phyloP scores from a whole-genome alignment of 2,888 invertebrate species.

The Microplitis deprimator region DNA sequence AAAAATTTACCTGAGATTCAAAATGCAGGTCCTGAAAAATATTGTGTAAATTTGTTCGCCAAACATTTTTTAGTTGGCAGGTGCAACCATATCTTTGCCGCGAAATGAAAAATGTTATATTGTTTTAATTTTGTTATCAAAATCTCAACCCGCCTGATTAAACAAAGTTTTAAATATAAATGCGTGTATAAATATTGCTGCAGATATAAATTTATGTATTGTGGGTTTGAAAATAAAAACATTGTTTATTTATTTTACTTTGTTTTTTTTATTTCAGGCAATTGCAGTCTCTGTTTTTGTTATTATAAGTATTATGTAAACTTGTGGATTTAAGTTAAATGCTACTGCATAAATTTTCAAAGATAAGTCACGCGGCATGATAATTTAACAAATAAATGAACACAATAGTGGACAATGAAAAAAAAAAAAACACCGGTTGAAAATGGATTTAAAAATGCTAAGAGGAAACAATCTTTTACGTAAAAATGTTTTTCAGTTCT shows the following conservation, averaged over 20 bases:
- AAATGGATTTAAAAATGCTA: too few species aligned
- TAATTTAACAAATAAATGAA: too few species aligned
- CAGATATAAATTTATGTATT: not conserved
- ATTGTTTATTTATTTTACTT: not conserved
- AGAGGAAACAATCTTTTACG: too few species aligned
- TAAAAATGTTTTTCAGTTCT: too few species aligned
- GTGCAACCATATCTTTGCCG: constrained; percentile 40
- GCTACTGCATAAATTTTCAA: too few species aligned
- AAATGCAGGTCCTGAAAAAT: constrained; percentile 45
- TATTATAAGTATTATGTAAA: not conserved
- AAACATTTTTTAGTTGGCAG: constrained; percentile 47
- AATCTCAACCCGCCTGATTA: not conserved
- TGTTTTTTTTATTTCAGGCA: not conserved
- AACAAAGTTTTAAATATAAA: constrained; percentile 1
- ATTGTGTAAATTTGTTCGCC: constrained; percentile 50
- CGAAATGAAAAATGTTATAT: constrained; percentile 13
- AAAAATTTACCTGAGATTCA: not conserved
- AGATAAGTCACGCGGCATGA: too few species aligned
- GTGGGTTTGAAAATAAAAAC: too few species aligned
- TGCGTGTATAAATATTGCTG: not conserved
- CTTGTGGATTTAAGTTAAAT: not conserved
- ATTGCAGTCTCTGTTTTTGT: not conserved
- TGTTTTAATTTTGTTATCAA: not conserved
- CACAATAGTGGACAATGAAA: too few species aligned
- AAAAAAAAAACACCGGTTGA: too few species aligned